Evolutionary conservation across 2,113 vertebrate genomes (phyloP), one percentile per base, ranked within the genome.

Genomic region (Paralichthys olivaceus): DNA sequence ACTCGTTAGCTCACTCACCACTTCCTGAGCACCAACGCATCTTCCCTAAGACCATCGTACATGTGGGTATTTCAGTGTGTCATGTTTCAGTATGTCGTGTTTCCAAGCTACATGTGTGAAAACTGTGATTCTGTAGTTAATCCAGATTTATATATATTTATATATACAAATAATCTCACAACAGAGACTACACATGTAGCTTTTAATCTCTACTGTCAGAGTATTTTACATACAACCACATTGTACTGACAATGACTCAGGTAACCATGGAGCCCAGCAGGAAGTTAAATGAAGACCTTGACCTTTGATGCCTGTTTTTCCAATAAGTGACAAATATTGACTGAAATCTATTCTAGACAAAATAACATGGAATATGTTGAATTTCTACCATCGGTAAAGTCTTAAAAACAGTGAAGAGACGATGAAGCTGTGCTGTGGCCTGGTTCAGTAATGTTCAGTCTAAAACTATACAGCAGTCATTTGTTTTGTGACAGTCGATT

Each of bases 1-100:
- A 40, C 57, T 43, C 25, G 4, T 55, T 3, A 9, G 45, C 0
- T 19, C 45, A 15, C 34, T 78, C 59, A 63, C 81, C 84, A 86
- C 85, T 83, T 91, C 89, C 89, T 89, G 74, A 57, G 74, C 1
- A 57, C 80, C 75, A 37, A 76, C 79, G 28, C 3, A 17, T 4
- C 15, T 45, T 45, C 14, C 6, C 0, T 4, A 8, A 53, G 37
- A 70, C 76, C 71, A 55, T 3, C 37, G 8, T 6, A n/a, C n/a
- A n/a, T n/a, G n/a, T n/a, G n/a, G n/a, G n/a, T n/a, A n/a, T n/a
- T n/a, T n/a, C n/a, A n/a, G n/a, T n/a, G n/a, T n/a, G n/a, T n/a
- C 8, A 17, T 1, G 28, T 29, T 29, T 29, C 28, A 29, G 2
- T 29, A 2, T 29, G 28, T 29, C 0, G 11, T 34, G n/a, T 47